Conservation (phyloP, 2,888 invertebrate genomes). For the Lymantria dispar region DNA sequence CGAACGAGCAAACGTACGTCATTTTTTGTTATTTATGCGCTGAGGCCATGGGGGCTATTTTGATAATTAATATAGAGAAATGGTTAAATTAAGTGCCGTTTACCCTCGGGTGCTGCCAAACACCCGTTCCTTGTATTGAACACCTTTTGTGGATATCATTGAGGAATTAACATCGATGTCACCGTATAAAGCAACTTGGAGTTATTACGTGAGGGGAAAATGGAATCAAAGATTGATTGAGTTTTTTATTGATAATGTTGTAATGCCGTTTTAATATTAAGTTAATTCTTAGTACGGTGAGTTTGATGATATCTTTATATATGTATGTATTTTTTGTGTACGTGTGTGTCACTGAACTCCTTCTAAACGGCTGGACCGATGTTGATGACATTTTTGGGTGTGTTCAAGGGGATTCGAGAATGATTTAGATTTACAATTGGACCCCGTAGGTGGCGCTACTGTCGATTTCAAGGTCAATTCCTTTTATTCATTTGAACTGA, state of each 20-base stretch:
- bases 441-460: too few relatives aligned
- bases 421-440: too few relatives aligned
- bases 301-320: too few relatives aligned
- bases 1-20: conserved; percentile 29
- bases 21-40: conserved; percentile 65
- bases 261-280: not conserved
- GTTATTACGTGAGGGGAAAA: conserved; percentile 12
- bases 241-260: not conserved
- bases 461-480: too few relatives aligned
- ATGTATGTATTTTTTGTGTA: too few relatives aligned
- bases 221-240: conserved; percentile 3
- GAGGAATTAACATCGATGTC: conserved; percentile 50
- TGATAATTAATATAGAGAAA: conserved; percentile 71
- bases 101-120: conserved; percentile 50
- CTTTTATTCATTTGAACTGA: too few relatives aligned
- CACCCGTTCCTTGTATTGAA: conserved; percentile 33
- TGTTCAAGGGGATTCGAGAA: too few relatives aligned
- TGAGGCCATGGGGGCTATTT: conserved; percentile 53
- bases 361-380: too few relatives aligned
- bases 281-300: too few relatives aligned
- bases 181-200: conserved; percentile 28
- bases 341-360: too few relatives aligned
- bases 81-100: conserved; percentile 63
- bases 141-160: conserved; percentile 55
- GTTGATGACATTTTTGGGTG: too few relatives aligned